Conservation (phyloP, 2,113 vertebrate species). For the Malurus alboscapulatus region DNA sequence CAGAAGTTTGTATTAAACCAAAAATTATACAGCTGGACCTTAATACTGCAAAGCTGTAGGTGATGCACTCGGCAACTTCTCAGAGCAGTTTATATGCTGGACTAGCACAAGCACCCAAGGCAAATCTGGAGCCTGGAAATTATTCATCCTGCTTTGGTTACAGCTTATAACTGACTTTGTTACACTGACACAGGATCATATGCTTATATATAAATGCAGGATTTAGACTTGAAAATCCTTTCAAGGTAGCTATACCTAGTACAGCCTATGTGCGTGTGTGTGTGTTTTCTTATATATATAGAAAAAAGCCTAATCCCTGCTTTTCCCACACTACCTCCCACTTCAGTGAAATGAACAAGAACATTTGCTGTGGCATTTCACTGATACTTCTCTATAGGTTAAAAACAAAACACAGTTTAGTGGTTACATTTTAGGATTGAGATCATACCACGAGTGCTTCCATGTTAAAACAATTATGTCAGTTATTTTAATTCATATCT, state of each 20-base stretch:
- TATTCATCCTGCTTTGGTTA: neutral
- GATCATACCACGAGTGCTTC: neutral
- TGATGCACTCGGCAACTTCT: neutral
- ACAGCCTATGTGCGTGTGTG: rapidly evolving
- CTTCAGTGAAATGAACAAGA: neutral
- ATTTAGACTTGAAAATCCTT: neutral
- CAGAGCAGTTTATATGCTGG: neutral
- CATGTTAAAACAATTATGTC: neutral
- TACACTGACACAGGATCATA: neutral
- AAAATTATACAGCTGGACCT: neutral
- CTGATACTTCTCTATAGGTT: neutral
- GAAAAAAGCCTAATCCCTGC: neutral
- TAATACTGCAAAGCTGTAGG: neutral
- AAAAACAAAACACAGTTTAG: neutral
- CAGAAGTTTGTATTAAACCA: neutral
- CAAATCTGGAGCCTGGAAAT: neutral
- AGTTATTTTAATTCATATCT: neutral
- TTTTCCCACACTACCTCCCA: neutral
- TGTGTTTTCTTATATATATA: neutral
- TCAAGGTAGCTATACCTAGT: neutral
- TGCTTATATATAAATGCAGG: neutral
- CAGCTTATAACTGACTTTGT: neutral
- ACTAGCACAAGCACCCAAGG: neutral
- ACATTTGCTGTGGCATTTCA: neutral
- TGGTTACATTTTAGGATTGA: neutral